phyloP scores from a whole-genome alignment of 2,113 vertebrate species.

The Mormyrus lacerda region DNA sequence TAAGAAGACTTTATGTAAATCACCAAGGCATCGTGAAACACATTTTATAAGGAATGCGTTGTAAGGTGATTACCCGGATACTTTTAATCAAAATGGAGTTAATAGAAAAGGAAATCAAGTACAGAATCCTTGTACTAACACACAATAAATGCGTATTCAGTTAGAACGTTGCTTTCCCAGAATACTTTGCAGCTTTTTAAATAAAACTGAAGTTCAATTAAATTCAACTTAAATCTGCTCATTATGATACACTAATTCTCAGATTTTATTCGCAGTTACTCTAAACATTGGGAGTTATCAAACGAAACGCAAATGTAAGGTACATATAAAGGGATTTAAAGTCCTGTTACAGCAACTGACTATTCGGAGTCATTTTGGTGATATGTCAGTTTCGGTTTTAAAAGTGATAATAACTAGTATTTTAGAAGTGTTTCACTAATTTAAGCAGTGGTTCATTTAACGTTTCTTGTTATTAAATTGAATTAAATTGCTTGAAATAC shows the following conservation, averaged over 20 bases:
- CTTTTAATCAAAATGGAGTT: not conserved
- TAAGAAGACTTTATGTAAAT: not conserved
- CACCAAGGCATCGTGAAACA: not conserved
- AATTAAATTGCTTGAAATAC: not conserved
- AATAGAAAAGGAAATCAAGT: not conserved
- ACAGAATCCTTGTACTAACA: not conserved
- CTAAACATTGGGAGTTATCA: not conserved
- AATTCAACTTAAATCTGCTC: not conserved
- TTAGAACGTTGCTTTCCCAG: not conserved
- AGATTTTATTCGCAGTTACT: not conserved
- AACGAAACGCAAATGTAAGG: not conserved
- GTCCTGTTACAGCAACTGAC: not conserved
- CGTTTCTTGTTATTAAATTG: not conserved
- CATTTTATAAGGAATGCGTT: not conserved
- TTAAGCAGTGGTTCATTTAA: not conserved
- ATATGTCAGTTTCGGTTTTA: not conserved
- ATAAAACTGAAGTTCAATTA: not conserved
- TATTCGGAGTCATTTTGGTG: not conserved
- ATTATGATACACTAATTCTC: not conserved
- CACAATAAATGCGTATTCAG: not conserved
- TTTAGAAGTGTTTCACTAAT: not conserved
- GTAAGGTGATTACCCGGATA: not conserved
- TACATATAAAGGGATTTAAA: not conserved
- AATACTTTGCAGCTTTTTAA: not conserved
- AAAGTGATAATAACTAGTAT: not conserved